Percentiles rank a stretch among this genome's conserved stretches.
phyloP scores from a whole-genome alignment of 1,140 invertebrate genomes.

The Magallana gigas region DNA sequence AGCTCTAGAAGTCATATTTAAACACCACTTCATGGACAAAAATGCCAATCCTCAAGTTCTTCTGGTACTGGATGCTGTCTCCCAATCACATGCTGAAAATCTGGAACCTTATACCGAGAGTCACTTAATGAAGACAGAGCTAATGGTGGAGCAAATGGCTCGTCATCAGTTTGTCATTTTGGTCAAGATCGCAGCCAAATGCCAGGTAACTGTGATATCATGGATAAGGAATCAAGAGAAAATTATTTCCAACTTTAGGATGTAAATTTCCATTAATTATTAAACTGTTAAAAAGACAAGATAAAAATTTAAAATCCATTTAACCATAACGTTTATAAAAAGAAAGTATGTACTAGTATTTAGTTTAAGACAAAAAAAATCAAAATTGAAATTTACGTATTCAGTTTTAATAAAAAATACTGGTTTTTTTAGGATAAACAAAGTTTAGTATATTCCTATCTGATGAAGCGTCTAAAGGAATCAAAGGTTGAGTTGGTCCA shows the following conservation, averaged over 20 bases:
- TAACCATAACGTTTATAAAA: not conserved
- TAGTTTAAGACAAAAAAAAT: not conserved
- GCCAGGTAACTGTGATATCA: not conserved
- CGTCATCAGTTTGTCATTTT: not conserved
- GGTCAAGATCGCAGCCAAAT: not conserved
- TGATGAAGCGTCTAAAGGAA: conserved; percentile 15
- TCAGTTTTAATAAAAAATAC: too few species aligned
- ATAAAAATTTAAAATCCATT: not conserved
- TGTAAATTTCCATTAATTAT: not conserved
- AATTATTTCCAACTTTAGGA: not conserved
- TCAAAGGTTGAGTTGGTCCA: not conserved
- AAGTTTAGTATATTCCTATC: not conserved
- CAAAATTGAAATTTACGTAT: too few species aligned
- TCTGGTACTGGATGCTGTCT: not conserved
- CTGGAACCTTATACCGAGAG: not conserved
- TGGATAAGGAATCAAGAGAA: not conserved
- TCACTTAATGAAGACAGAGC: not conserved
- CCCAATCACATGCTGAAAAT: not conserved
- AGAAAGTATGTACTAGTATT: not conserved
- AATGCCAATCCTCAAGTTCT: not conserved
- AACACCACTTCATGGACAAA: not conserved
- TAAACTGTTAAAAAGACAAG: not conserved
- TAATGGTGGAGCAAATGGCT: not conserved
- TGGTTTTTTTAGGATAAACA: not conserved
- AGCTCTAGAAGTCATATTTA: not conserved